Evolutionary conservation across 1,140 invertebrate genomes (phyloP).

Genomic region (Onthophagus taurus): DNA sequence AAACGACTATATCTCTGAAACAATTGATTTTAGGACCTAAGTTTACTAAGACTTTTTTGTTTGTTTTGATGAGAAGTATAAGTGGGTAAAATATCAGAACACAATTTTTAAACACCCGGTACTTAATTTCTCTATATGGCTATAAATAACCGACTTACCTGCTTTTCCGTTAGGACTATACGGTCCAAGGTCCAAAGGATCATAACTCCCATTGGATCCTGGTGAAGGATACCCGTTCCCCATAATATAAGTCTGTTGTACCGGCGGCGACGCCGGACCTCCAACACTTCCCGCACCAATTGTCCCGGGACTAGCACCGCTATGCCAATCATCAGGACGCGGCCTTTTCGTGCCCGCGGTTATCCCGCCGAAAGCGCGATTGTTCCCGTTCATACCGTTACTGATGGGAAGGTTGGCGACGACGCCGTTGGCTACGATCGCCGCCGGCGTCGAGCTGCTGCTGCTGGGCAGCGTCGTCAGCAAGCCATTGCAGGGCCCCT

Average conservation of each 20-base stretch:
- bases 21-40: too few relatives aligned
- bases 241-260: conserved; percentile 49
- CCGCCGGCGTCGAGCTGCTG: conserved; percentile 7
- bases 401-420: neutral
- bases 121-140: too few relatives aligned
- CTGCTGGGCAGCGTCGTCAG: conserved; percentile 11
- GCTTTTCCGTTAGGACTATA: conserved; percentile 80
- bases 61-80: too few relatives aligned
- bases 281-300: conserved; percentile 41
- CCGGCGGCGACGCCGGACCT: conserved; percentile 43
- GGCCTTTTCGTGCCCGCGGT: conserved; percentile 21
- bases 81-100: too few relatives aligned
- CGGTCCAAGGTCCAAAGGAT: too few relatives aligned
- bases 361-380: conserved; percentile 27
- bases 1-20: too few relatives aligned
- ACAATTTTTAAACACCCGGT: too few relatives aligned
- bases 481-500: conserved; percentile 12
- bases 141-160: conserved; percentile 52
- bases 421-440: conserved; percentile 16
- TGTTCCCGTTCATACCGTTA: conserved; percentile 12
- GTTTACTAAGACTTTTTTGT: too few relatives aligned
- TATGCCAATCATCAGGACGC: conserved; percentile 51
- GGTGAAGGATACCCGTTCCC: conserved; percentile 76
- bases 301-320: conserved; percentile 46
- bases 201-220: conserved; percentile 67